Evolutionary conservation across 2,888 invertebrate species (phyloP).

Genomic region (Diarsia brunnea): DNA sequence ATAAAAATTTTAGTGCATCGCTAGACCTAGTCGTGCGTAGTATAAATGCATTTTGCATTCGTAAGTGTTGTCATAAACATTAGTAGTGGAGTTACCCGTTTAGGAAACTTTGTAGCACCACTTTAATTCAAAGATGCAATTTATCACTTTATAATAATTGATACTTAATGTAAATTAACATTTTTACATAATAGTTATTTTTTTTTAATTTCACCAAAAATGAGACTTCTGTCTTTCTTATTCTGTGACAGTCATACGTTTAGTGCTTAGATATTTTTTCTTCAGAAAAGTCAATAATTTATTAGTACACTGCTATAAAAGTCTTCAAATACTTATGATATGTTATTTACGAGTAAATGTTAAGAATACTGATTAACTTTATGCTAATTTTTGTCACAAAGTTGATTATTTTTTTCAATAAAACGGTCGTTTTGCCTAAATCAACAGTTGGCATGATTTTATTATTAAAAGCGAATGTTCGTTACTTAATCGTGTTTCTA

Average conservation of each 20-base stretch:
- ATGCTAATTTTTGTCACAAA: slow-evolving; percentile 51
- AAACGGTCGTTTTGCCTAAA: slow-evolving; percentile 30
- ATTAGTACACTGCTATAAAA: slow-evolving; percentile 38
- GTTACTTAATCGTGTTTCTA: slow-evolving; percentile 28
- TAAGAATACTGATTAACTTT: slow-evolving; percentile 42
- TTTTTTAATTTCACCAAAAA: background rate
- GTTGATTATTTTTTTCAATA: slow-evolving; percentile 16
- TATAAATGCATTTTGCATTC: background rate
- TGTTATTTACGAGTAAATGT: slow-evolving; percentile 36
- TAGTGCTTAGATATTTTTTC: background rate
- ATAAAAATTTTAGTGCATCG: background rate
- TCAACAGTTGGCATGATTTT: slow-evolving; percentile 8
- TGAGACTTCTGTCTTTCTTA: background rate
- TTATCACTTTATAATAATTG: background rate
- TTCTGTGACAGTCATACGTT: background rate
- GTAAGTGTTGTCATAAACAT: background rate
- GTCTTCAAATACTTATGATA: slow-evolving; percentile 21
- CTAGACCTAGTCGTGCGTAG: background rate
- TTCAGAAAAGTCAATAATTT: slow-evolving; percentile 31
- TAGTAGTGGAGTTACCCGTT: background rate
- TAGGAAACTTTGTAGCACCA: background rate
- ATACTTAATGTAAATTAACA: background rate
- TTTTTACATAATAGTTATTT: background rate
- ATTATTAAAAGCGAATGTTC: slow-evolving; percentile 22
- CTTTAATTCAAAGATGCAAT: background rate